These are phyloP conservation scores for Ranitomeya variabilis DNA, from an alignment of 2,113 vertebrate species.

Conservation along the genomic window DNA sequence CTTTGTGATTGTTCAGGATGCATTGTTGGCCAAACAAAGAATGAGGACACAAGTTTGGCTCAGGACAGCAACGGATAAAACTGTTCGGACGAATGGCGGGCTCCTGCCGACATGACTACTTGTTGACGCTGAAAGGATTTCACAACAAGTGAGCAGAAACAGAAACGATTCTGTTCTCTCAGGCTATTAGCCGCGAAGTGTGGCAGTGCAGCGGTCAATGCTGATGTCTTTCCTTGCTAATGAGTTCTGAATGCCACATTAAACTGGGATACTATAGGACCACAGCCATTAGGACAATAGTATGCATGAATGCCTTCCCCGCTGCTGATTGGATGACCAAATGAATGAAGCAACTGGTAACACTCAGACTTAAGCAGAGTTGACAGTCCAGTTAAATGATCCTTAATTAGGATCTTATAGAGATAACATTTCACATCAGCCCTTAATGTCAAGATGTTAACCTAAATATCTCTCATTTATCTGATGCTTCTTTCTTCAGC, in stretches of 20 bases:
- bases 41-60: slow-evolving; percentile 84
- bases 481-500: not conserved
- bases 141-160: slow-evolving; percentile 91
- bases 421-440: slow-evolving; percentile 73
- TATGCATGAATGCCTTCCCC: slow-evolving; percentile 78
- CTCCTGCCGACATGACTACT: slow-evolving; percentile 82
- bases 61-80: slow-evolving; percentile 95
- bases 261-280: slow-evolving; percentile 84
- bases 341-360: slow-evolving; percentile 76
- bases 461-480: slow-evolving; percentile 57
- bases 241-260: slow-evolving; percentile 88
- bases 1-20: slow-evolving; percentile 97
- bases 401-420: slow-evolving; percentile 84
- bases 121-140: slow-evolving; percentile 82
- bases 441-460: slow-evolving; percentile 77
- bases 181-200: slow-evolving; percentile 88
- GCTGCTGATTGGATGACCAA: slow-evolving; percentile 74
- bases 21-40: slow-evolving; percentile 88
- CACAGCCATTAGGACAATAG: slow-evolving; percentile 76
- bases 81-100: slow-evolving; percentile 77
- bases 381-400: slow-evolving; percentile 97
- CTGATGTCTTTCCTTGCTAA: slow-evolving; percentile 79
- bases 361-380: slow-evolving; percentile 82
- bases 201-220: slow-evolving; percentile 83
- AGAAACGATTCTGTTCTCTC: slow-evolving; percentile 79